Evolutionary conservation across 2,113 vertebrate genomes (phyloP).

Genomic region (Hiodon tergisus): DNA sequence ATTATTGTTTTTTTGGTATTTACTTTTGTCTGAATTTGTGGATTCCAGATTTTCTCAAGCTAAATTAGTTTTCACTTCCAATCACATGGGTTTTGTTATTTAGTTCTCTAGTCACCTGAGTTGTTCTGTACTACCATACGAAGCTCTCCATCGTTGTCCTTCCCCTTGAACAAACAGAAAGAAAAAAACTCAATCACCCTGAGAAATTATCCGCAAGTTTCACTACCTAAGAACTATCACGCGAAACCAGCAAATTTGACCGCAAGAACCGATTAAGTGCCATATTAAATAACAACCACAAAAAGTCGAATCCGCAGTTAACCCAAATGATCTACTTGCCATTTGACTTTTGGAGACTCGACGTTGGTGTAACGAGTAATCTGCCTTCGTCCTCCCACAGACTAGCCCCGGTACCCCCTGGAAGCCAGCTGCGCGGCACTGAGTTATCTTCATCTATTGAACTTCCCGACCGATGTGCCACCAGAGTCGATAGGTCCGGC

Average conservation of each 20-base stretch:
- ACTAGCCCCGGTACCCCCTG: background rate
- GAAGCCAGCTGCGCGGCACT: background rate
- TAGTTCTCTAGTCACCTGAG: background rate
- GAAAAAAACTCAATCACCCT: too few species aligned
- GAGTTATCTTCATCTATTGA: background rate
- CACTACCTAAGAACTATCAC: too few species aligned
- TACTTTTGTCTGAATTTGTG: too few species aligned
- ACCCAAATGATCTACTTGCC: background rate
- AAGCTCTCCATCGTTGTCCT: background rate
- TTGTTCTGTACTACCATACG: background rate
- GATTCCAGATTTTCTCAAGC: too few species aligned
- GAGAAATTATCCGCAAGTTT: too few species aligned
- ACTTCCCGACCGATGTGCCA: background rate
- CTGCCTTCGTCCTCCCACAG: slow-evolving; percentile 4
- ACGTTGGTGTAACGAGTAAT: background rate
- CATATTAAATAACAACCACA: too few species aligned
- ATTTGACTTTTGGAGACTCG: background rate
- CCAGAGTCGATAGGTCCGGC: background rate
- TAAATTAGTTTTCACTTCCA: too few species aligned
- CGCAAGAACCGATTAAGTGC: too few species aligned
- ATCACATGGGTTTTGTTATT: background rate
- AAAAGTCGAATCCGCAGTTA: too few species aligned
- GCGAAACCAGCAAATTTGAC: too few species aligned
- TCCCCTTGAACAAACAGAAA: background rate
- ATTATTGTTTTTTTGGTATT: too few species aligned